Evolutionary conservation across 2,113 vertebrate genomes (phyloP), one percentile per base, ranked within the genome.

Genomic region (Ochotona curzoniae): DNA sequence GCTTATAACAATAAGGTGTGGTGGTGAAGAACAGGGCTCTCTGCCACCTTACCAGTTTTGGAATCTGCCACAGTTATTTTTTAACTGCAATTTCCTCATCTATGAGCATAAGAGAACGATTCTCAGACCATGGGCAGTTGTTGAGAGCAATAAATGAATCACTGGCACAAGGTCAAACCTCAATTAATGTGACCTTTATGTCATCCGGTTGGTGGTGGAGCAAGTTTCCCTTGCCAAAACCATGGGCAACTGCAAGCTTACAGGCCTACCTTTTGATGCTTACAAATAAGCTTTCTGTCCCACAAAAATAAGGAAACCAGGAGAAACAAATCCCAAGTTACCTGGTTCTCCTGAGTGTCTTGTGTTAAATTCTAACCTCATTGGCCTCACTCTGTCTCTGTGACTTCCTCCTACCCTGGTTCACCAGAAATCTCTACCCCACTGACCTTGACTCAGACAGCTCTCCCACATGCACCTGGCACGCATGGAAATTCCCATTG

Each of bases 11-110:
- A 12, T 57, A 57, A 79, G 15, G 10, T 51, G 25, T 63, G 30
- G 57, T 14, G 1, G 14, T 78, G 66, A 60, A 80, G 71, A 89
- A 64, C 30, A 87, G 57, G 38, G 11, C 18, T 69, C 61, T 88
- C 67, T 69, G 30, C 71, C 38, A 54, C 25, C 89, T 91, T 67
- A 66, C 13, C 74, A 90, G 44, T 18, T 92, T 74, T 82, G 57
- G 74, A 88, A 78, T 51, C 70, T 79, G 44, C 66, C 49, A 47
- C 23, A 47, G 74, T 94, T 96, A 85, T 35, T 92, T 84, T 95
- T 92, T 92, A 96, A 92, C 89, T 26, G 32, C 7, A 60, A 49
- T 84, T 94, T 78, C 75, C 73, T 94, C 63, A 0, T 79, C 71
- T 84, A 4, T n/a, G 64, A 67, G 75, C 7, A 2, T 60, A 30